Evolutionary conservation across 2,797 vertebrate genomes (phyloP).

Genomic region (Buceros bicornis): DNA sequence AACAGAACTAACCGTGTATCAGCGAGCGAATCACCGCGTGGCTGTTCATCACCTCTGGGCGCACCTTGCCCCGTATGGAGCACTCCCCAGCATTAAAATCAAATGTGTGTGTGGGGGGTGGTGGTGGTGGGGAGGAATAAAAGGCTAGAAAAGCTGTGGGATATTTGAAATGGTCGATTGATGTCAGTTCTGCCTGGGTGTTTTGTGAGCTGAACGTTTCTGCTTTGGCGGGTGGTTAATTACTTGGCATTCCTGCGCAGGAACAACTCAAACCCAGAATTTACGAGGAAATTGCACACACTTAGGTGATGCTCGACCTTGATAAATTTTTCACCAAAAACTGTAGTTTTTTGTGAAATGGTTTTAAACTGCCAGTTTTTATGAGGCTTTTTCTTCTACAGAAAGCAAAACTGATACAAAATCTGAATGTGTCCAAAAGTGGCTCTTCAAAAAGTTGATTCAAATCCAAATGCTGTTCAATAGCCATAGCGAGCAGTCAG

Average conservation of each 20-base stretch:
- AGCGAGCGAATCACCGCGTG: neutral
- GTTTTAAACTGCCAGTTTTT: neutral
- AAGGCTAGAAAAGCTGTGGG: neutral
- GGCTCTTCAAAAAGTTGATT: neutral
- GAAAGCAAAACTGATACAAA: neutral
- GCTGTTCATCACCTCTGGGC: neutral
- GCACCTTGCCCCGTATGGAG: rapidly evolving
- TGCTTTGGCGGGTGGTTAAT: neutral
- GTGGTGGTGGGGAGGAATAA: rapidly evolving
- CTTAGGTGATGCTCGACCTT: neutral
- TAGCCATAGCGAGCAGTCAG: neutral
- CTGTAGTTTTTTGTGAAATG: neutral
- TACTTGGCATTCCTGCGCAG: neutral
- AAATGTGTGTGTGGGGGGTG: neutral
- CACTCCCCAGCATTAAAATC: neutral
- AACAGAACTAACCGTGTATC: neutral
- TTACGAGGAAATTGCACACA: neutral
- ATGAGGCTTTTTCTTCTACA: neutral
- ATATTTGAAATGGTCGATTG: conserved; percentile 4
- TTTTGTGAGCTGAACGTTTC: conserved; percentile 1
- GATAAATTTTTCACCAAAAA: neutral
- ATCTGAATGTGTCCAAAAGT: neutral
- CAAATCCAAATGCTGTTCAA: neutral
- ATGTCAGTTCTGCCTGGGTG: neutral
- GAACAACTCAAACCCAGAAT: neutral